phyloP scores from a whole-genome alignment of 2,797 vertebrate genomes.

The Rallus crepitans region DNA sequence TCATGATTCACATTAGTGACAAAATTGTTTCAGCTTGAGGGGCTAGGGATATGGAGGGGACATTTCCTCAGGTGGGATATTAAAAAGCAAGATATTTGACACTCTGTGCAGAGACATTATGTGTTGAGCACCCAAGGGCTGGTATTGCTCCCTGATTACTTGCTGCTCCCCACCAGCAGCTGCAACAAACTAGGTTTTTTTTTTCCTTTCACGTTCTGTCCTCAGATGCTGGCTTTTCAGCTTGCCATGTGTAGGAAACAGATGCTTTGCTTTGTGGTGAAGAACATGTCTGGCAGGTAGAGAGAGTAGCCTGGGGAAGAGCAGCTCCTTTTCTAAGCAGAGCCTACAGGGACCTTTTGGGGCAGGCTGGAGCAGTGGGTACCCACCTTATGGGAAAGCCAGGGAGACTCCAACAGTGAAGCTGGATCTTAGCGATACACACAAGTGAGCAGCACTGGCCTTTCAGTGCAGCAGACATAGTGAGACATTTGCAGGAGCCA shows the following conservation, averaged over 20 bases:
- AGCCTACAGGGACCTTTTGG: not conserved
- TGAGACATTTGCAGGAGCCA: not conserved
- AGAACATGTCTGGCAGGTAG: not conserved
- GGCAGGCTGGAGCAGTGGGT: not conserved
- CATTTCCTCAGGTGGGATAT: not conserved
- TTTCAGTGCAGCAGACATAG: fast-evolving
- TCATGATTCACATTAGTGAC: not conserved
- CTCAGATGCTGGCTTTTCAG: not conserved
- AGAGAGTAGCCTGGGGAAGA: not conserved
- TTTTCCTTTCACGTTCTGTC: not conserved
- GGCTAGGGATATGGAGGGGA: not conserved
- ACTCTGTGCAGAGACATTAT: not conserved
- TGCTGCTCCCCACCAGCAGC: not conserved
- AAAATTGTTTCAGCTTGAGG: not conserved
- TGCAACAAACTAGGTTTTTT: not conserved
- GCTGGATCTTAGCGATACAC: not conserved
- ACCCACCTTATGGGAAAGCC: not conserved
- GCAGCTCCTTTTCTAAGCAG: not conserved
- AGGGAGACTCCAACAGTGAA: fast-evolving
- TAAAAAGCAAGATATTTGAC: not conserved
- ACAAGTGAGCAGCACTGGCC: not conserved
- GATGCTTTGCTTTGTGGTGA: not conserved
- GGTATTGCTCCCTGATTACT: not conserved
- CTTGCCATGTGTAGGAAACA: not conserved
- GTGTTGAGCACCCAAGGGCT: not conserved